phyloP scores from a whole-genome alignment of 2,888 invertebrate species.

The Physocephala rufipes region DNA sequence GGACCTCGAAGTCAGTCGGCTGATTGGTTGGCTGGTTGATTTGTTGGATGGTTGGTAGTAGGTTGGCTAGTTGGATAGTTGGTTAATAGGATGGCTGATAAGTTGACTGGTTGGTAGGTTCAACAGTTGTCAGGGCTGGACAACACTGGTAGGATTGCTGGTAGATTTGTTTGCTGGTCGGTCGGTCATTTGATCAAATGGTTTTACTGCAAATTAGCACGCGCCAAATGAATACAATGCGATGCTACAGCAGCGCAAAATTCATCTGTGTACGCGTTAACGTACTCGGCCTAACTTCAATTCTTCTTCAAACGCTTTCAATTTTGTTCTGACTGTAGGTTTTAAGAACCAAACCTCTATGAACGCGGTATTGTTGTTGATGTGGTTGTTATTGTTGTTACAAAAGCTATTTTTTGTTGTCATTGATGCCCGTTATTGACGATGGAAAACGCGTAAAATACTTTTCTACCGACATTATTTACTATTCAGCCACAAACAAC shows the following conservation, averaged over 20 bases:
- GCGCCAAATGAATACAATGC: neutral
- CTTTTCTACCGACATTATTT: neutral
- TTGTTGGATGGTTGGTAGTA: too few relatives aligned
- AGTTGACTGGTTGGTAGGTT: neutral
- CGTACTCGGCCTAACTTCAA: neutral
- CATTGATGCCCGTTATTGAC: neutral
- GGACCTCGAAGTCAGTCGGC: too few relatives aligned
- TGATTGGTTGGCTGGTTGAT: too few relatives aligned
- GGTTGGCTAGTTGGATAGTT: too few relatives aligned
- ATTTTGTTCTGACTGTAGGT: neutral
- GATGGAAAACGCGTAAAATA: conserved; percentile 11
- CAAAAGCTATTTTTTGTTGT: too few relatives aligned
- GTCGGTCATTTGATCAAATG: neutral
- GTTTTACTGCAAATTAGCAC: conserved; percentile 12
- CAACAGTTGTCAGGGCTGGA: neutral
- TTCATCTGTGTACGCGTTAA: too few relatives aligned
- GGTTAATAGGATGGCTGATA: too few relatives aligned
- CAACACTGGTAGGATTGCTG: neutral
- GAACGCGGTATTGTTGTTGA: neutral
- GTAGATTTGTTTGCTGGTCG: neutral
- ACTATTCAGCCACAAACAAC: neutral
- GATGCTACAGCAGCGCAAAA: too few relatives aligned
- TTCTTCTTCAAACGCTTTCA: neutral
- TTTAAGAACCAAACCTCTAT: neutral
- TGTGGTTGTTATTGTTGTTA: neutral